These are phyloP conservation scores for Porites lobata DNA, from an alignment of 92 coral and sea anemone species.

Conservation along the genomic window DNA sequence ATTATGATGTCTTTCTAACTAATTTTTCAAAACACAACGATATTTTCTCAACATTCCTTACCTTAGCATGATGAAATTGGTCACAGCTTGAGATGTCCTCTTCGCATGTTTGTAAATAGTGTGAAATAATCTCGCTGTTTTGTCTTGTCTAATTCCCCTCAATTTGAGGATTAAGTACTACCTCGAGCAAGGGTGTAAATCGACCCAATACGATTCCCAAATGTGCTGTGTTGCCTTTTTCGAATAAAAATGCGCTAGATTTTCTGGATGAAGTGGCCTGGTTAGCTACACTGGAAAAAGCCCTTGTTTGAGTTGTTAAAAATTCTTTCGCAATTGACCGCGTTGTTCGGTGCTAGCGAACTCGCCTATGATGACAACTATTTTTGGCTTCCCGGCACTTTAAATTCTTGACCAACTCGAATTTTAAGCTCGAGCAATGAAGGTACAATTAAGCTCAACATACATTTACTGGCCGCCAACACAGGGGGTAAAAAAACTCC, in stretches of 20 bases:
- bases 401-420: not conserved
- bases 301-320: conserved; percentile 24
- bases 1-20: not conserved
- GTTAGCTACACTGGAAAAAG: conserved; percentile 10
- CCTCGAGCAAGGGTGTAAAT: not conserved
- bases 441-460: not conserved
- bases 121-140: conserved; percentile 14
- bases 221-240: not conserved
- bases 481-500: not conserved
- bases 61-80: conserved; percentile 10
- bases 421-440: not conserved
- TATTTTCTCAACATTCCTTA: not conserved
- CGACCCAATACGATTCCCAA: not conserved
- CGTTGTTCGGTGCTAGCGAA: not conserved
- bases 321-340: conserved; percentile 27
- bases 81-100: conserved; percentile 1
- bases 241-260: not conserved
- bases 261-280: conserved; percentile 27
- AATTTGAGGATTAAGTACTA: conserved; percentile 13
- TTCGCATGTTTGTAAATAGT: conserved; percentile 11
- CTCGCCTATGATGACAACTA: not conserved
- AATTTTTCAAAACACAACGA: not conserved
- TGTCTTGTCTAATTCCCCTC: conserved; percentile 3
- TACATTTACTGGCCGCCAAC: not conserved
- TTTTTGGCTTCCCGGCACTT: not conserved